phyloP scores from a whole-genome alignment of 2,888 invertebrate genomes.

The Scotopteryx bipunctaria region DNA sequence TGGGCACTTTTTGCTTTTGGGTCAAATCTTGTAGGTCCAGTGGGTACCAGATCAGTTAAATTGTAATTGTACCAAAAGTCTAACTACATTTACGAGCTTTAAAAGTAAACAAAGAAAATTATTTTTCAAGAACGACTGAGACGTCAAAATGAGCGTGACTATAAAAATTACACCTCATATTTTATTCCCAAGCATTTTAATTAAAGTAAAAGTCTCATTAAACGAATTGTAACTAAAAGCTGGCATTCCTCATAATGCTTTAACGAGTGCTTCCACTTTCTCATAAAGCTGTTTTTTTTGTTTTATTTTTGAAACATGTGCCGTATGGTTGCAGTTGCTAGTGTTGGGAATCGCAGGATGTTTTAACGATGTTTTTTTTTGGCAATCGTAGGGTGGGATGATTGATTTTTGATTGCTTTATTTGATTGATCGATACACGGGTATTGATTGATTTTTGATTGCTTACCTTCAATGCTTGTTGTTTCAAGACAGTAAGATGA shows the following conservation, averaged over 20 bases:
- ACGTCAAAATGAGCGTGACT: neutral
- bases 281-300: slow-evolving; percentile 50
- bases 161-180: neutral
- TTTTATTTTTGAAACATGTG: slow-evolving; percentile 49
- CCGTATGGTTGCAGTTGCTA: slow-evolving; percentile 45
- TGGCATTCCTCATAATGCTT: slow-evolving; percentile 1
- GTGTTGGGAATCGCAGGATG: slow-evolving; percentile 43
- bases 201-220: neutral
- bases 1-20: too few species aligned
- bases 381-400: too few species aligned
- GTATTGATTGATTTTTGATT: too few species aligned
- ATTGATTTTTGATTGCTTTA: too few species aligned
- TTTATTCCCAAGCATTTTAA: neutral
- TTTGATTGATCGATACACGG: too few species aligned
- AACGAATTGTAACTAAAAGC: slow-evolving; percentile 7
- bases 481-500: too few species aligned
- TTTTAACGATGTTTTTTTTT: neutral
- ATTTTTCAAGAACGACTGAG: neutral
- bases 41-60: too few species aligned
- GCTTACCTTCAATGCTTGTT: too few species aligned
- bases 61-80: too few species aligned
- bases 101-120: neutral
- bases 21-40: too few species aligned
- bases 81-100: too few species aligned
- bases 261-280: slow-evolving; percentile 50